Evolutionary conservation across 2,113 vertebrate species (phyloP).

Genomic region (Capra hircus): DNA sequence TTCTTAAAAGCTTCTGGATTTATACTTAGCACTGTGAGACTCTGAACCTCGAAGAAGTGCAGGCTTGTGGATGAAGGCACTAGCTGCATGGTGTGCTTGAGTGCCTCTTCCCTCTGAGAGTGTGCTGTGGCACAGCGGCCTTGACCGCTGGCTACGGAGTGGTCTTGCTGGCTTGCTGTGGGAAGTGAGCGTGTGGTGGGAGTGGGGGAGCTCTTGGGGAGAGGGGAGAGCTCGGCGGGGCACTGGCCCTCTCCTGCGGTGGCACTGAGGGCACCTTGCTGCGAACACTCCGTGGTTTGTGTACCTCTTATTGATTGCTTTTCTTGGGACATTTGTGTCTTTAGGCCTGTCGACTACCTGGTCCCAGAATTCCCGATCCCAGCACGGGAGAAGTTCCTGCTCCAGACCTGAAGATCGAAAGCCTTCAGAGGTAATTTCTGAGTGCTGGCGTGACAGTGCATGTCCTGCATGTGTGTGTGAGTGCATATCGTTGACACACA

Average conservation of each 20-base stretch:
- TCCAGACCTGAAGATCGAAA: constrained; percentile 89
- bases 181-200: neutral
- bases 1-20: neutral
- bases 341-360: constrained; percentile 94
- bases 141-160: neutral
- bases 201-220: neutral
- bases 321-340: constrained; percentile 61
- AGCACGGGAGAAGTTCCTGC: constrained; percentile 82
- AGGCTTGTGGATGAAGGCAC: neutral
- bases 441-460: neutral
- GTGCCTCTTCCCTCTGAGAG: neutral
- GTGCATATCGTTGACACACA: neutral
- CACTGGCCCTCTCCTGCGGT: rapidly evolving
- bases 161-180: neutral
- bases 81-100: neutral
- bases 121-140: neutral
- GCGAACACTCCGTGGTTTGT: neutral
- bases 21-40: neutral
- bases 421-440: constrained; percentile 91
- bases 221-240: neutral
- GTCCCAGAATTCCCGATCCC: constrained; percentile 93
- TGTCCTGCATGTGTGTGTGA: neutral
- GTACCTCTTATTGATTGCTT: neutral
- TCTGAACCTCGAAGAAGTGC: neutral
- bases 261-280: neutral